Percentiles rank a stretch among this genome's conserved stretches.
Conservation (phyloP, 1,140 invertebrate genomes). For the Samia ricini region DNA sequence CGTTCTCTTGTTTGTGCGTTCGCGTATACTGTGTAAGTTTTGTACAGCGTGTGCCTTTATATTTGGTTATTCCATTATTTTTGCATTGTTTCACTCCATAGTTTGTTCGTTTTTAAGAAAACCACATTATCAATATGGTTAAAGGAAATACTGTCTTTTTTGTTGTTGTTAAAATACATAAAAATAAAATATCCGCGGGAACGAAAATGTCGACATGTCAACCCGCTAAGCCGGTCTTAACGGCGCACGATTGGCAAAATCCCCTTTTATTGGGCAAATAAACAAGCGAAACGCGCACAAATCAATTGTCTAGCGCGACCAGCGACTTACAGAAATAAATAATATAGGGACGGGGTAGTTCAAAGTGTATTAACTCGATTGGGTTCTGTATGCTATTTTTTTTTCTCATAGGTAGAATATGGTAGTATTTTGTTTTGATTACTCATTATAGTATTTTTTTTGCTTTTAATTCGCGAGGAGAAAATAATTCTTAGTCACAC, state of each 20-base stretch:
- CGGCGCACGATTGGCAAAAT: conserved; percentile 45
- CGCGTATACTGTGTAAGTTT: too few relatives aligned
- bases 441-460: too few relatives aligned
- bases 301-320: conserved; percentile 47
- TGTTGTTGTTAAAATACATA: background rate
- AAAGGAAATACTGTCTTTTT: background rate
- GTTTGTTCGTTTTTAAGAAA: background rate
- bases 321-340: conserved; percentile 35
- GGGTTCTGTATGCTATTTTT: conserved; percentile 10
- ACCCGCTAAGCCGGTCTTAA: conserved; percentile 32
- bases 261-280: conserved; percentile 52
- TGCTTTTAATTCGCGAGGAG: too few relatives aligned
- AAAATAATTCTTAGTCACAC: too few relatives aligned
- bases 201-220: conserved; percentile 3
- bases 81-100: too few relatives aligned
- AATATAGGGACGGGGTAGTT: background rate
- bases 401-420: background rate
- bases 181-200: background rate
- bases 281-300: conserved; percentile 41
- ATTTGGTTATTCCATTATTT: too few relatives aligned
- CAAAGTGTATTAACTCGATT: background rate
- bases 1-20: too few relatives aligned
- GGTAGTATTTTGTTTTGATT: too few relatives aligned
- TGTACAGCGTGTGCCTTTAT: too few relatives aligned
- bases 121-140: background rate